phyloP scores from a whole-genome alignment of 1,140 invertebrate genomes.

The Acromyrmex charruanus region DNA sequence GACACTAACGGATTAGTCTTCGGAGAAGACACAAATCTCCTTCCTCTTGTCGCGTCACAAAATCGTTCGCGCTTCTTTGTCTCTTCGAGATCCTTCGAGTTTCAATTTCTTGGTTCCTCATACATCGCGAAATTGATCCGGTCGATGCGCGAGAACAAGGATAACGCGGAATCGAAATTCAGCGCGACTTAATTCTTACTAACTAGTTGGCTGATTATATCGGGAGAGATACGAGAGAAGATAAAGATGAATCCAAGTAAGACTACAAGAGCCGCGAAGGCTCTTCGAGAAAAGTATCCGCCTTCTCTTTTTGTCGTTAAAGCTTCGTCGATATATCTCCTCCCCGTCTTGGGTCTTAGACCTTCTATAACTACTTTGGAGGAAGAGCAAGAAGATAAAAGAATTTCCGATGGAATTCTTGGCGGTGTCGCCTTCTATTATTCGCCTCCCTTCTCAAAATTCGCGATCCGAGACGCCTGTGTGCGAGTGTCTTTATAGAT shows the following conservation, averaged over 20 bases:
- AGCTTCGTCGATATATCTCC: slow-evolving; percentile 63
- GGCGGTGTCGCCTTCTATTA: slow-evolving; percentile 7
- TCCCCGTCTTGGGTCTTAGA: slow-evolving; percentile 8
- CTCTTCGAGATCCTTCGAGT: slow-evolving; percentile 10
- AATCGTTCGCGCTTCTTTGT: neutral
- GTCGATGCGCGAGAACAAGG: neutral
- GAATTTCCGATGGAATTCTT: slow-evolving; percentile 12
- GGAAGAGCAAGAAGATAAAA: slow-evolving; percentile 48
- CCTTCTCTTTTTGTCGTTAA: slow-evolving; percentile 37
- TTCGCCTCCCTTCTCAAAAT: slow-evolving; percentile 23
- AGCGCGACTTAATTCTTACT: slow-evolving; percentile 20
- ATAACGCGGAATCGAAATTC: slow-evolving; percentile 12
- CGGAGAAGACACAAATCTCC: neutral
- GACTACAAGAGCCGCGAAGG: neutral
- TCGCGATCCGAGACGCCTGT: neutral
- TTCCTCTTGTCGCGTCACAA: neutral
- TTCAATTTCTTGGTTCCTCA: neutral
- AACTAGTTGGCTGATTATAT: slow-evolving; percentile 45
- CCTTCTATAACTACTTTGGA: slow-evolving; percentile 23
- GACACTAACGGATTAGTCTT: slow-evolving; percentile 46
- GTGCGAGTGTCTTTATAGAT: neutral
- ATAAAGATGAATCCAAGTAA: slow-evolving; percentile 41
- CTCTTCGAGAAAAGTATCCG: slow-evolving; percentile 9
- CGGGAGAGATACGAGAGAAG: slow-evolving; percentile 1
- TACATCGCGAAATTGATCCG: neutral